Evolutionary conservation across 2,113 vertebrate genomes (phyloP).

Genomic region (Hyaena hyaena): DNA sequence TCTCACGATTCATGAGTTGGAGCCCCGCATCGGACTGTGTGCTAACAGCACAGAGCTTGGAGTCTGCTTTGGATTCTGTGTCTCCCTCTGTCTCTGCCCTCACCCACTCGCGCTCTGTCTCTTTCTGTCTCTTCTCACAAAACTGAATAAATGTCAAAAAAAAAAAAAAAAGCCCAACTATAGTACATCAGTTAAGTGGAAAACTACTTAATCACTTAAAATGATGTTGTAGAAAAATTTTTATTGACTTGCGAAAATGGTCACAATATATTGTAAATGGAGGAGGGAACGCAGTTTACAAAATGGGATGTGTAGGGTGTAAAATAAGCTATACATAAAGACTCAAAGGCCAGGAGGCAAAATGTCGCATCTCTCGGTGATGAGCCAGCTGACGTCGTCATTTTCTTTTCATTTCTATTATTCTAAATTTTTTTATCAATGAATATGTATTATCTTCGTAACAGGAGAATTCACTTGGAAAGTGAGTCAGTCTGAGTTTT

Average conservation of each 20-base stretch:
- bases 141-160: too few species aligned
- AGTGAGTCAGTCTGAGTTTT: slow-evolving; percentile 2
- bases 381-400: not conserved
- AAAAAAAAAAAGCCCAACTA: not conserved
- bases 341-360: not conserved
- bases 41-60: too few species aligned
- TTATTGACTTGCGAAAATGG: not conserved
- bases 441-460: not conserved
- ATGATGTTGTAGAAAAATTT: not conserved
- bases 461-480: not conserved
- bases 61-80: too few species aligned
- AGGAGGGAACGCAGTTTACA: not conserved
- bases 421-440: not conserved
- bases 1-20: too few species aligned
- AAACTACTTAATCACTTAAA: slow-evolving; percentile 20
- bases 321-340: not conserved
- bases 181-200: not conserved
- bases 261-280: not conserved
- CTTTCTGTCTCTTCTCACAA: too few species aligned
- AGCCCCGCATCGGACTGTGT: too few species aligned
- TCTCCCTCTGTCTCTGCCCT: too few species aligned
- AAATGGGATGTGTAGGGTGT: not conserved
- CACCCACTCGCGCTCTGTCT: too few species aligned
- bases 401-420: slow-evolving; percentile 26
- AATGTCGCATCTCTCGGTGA: not conserved